Conservation (phyloP, 2,888 invertebrate species). For the Eristalis pertinax region DNA sequence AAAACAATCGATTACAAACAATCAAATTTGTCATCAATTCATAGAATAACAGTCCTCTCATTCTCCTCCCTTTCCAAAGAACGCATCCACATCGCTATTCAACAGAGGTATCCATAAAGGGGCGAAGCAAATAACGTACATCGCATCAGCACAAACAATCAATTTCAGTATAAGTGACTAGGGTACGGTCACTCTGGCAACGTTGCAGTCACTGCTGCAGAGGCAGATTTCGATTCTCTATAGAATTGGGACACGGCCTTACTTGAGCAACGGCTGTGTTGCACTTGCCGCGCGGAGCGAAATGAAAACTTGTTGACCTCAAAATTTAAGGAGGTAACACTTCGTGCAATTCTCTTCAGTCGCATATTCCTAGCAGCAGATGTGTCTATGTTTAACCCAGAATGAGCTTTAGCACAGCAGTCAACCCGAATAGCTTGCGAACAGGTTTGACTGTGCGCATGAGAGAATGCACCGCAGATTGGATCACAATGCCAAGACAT, state of each 20-base stretch:
- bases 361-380: constrained; percentile 20
- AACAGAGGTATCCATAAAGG: background rate
- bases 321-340: constrained; percentile 53
- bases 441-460: background rate
- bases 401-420: constrained; percentile 33
- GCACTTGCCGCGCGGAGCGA: constrained; percentile 18
- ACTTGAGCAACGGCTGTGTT: constrained; percentile 11
- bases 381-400: constrained; percentile 51
- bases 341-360: constrained; percentile 8
- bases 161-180: too few species aligned
- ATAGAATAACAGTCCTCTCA: background rate
- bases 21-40: background rate
- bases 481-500: background rate
- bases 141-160: background rate
- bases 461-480: background rate
- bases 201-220: too few species aligned
- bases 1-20: background rate
- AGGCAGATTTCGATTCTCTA: constrained; percentile 1
- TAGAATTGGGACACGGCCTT: constrained; percentile 53
- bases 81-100: background rate
- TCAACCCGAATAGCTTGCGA: constrained; percentile 15
- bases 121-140: background rate
- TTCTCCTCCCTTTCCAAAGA: background rate
- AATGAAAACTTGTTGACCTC: constrained; percentile 55
- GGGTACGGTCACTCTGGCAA: background rate